Evolutionary conservation across 2,797 vertebrate genomes (phyloP).

Genomic region (Falco biarmicus): DNA sequence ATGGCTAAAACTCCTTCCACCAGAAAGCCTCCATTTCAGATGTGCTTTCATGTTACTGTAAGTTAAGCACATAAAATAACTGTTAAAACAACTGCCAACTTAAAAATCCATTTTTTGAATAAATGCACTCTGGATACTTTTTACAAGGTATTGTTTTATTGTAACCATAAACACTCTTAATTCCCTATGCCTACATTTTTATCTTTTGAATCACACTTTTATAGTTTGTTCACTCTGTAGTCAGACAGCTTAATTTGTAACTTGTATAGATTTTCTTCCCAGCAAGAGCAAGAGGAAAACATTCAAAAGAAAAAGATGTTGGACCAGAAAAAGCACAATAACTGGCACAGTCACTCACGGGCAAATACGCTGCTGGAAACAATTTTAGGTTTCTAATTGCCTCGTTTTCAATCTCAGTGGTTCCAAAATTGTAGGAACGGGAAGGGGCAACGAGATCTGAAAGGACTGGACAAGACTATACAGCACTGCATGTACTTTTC

Average conservation of each 20-base stretch:
- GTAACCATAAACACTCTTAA: not conserved
- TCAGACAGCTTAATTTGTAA: conserved; percentile 59
- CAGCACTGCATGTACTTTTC: not conserved
- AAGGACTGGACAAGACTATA: not conserved
- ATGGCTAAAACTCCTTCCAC: not conserved
- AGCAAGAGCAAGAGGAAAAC: conserved; percentile 47
- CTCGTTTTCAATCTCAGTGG: not conserved
- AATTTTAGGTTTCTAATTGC: not conserved
- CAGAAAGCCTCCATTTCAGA: not conserved
- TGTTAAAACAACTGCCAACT: not conserved
- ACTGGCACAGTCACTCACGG: not conserved
- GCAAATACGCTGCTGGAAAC: not conserved
- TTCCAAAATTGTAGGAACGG: not conserved
- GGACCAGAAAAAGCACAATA: not conserved
- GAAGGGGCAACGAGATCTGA: not conserved
- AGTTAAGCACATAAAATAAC: not conserved
- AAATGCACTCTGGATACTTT: not conserved
- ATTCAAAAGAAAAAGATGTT: not conserved
- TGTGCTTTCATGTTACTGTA: not conserved
- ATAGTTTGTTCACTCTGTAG: not conserved
- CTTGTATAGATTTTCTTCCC: conserved; percentile 54
- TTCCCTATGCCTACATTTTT: not conserved
- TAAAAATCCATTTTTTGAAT: not conserved
- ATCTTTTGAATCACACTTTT: conserved; percentile 3
- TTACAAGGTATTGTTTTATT: not conserved